These are phyloP conservation scores for Lepidurus apus DNA, from an alignment of 1,140 invertebrate genomes.

Conservation along the genomic window DNA sequence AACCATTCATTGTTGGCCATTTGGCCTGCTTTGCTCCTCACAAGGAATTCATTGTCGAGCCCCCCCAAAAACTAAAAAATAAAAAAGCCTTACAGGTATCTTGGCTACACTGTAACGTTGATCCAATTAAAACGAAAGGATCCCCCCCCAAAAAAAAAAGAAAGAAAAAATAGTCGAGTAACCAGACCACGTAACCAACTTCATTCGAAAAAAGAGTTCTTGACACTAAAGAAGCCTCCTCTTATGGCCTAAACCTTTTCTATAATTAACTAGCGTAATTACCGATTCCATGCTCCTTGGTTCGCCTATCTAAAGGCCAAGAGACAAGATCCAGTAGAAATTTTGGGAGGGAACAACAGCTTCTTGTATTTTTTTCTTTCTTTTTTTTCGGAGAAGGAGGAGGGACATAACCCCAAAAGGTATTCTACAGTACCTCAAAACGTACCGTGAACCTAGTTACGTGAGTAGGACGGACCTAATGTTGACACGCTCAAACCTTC, in stretches of 20 bases:
- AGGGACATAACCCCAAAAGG: neutral
- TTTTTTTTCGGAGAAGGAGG: no score
- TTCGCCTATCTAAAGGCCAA: neutral
- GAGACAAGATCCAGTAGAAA: neutral
- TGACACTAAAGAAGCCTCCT: neutral
- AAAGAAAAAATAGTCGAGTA: no score
- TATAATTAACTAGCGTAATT: constrained; percentile 12
- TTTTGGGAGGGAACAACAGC: neutral
- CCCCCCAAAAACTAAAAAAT: neutral
- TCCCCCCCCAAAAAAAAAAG: no score
- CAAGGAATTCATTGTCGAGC: constrained; percentile 6
- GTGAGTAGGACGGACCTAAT: constrained; percentile 9
- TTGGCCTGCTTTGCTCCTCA: neutral
- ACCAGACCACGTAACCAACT: no score
- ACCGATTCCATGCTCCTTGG: neutral
- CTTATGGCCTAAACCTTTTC: neutral
- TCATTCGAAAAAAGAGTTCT: neutral
- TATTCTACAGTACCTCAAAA: neutral
- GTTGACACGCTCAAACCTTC: constrained; percentile 6
- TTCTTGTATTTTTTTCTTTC: neutral
- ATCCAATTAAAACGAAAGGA: neutral
- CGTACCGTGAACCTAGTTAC: constrained; percentile 2
- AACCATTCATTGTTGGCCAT: constrained; percentile 9
- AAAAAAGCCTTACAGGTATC: neutral
- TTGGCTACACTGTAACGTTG: neutral